Evolutionary conservation across 2,888 invertebrate genomes (phyloP).

Genomic region (Acanthosoma haemorrhoidale): DNA sequence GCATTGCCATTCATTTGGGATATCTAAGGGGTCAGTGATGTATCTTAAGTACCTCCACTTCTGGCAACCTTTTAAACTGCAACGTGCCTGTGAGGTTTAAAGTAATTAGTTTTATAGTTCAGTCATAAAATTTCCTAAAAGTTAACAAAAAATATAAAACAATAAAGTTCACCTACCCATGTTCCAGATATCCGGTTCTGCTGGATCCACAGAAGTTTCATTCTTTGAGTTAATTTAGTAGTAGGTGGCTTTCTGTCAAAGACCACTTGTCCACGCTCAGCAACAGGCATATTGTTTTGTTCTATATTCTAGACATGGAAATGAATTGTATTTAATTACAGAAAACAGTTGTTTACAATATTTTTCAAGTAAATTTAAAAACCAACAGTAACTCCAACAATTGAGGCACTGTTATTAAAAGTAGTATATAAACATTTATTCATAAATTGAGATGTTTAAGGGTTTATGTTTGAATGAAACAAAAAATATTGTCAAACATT

Average conservation of each 20-base stretch:
- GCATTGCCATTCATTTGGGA: conserved; percentile 61
- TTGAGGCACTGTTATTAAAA: background rate
- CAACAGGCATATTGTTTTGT: background rate
- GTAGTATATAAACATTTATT: too few relatives aligned
- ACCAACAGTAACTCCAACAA: too few relatives aligned
- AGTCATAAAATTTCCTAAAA: background rate
- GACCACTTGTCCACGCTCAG: background rate
- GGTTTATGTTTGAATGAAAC: too few relatives aligned
- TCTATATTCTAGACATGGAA: too few relatives aligned
- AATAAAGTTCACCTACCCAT: conserved; percentile 19
- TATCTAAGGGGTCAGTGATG: conserved; percentile 53
- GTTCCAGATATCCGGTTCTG: conserved; percentile 50
- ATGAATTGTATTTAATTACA: background rate
- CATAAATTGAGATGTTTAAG: too few relatives aligned
- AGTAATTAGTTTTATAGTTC: background rate
- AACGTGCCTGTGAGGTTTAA: conserved; percentile 54
- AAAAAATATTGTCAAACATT: too few relatives aligned
- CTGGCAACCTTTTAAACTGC: conserved; percentile 51
- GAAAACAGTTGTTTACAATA: background rate
- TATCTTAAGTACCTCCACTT: conserved; percentile 55
- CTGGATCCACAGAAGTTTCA: conserved; percentile 47
- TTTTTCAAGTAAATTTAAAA: too few relatives aligned
- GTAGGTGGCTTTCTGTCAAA: background rate
- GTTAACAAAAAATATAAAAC: background rate
- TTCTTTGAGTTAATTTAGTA: background rate